phyloP scores from a whole-genome alignment of 2,888 invertebrate genomes.

The Pseudeuparius sepicola region DNA sequence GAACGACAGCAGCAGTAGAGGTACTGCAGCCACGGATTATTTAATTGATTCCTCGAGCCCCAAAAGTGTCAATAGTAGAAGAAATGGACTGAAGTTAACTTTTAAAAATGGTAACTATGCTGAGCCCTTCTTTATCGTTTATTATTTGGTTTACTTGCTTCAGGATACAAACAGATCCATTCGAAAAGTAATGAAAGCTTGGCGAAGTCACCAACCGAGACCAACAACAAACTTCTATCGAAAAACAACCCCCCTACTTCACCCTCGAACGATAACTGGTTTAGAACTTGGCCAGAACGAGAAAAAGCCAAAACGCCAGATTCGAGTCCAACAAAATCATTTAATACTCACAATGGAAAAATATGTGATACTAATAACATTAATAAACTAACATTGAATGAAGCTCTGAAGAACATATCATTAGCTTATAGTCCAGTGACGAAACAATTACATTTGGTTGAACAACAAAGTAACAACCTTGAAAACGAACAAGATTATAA shows the following conservation, averaged over 20 bases:
- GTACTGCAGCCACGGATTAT: too few species aligned
- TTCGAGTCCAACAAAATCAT: slow-evolving; percentile 21
- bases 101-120: slow-evolving; percentile 3
- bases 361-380: slow-evolving; percentile 27
- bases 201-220: too few species aligned
- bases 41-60: too few species aligned
- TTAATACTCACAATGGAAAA: slow-evolving; percentile 27
- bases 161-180: slow-evolving; percentile 16
- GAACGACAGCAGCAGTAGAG: too few species aligned
- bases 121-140: too few species aligned
- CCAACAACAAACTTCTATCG: too few species aligned
- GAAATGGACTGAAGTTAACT: slow-evolving; percentile 8
- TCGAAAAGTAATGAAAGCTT: slow-evolving; percentile 20
- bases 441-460: slow-evolving; percentile 57
- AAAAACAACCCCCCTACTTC: slow-evolving; percentile 13
- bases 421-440: slow-evolving; percentile 66
- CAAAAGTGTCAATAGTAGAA: too few species aligned
- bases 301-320: slow-evolving; percentile 34
- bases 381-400: slow-evolving; percentile 48
- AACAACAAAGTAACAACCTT: slow-evolving; percentile 31
- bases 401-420: slow-evolving; percentile 63
- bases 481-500: slow-evolving; percentile 6
- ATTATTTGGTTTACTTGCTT: too few species aligned
- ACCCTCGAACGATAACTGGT: slow-evolving; percentile 33
- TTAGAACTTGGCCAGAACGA: slow-evolving; percentile 44